Evolutionary conservation across 2,888 invertebrate genomes (phyloP), one percentile per base, ranked within the genome.

Genomic region (Spialia ferax): DNA sequence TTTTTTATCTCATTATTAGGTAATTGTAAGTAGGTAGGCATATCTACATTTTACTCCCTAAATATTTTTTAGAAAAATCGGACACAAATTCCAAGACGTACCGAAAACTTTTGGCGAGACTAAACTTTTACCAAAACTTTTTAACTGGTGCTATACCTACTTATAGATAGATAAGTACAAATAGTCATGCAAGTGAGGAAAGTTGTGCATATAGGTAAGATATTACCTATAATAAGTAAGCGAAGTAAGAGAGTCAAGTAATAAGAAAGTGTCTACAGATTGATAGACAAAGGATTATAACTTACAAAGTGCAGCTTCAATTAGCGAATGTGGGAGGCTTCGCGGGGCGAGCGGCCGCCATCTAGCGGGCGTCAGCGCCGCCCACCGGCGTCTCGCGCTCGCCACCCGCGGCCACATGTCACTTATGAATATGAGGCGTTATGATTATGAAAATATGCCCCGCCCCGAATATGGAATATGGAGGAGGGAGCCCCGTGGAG

Each of bases 401-500:
- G 77, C 76, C 75, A 75, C 75, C 75, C 82, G 78, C 83, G 80
- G 75, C 81, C 89, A 86, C 91, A 88, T 88, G 85, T 91, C 90
- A 89, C 90, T 93, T 94, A 94, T 94, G 92, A 94, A 94, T 94
- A 93, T 93, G 92, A 93, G 92, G 91, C 92, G 93, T 92, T 93
- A 93, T 93, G 93, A 93, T 92, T 93, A 94, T 94, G 91, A 92
- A 91, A 94, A 91, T 93, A 93, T 93, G 93, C 94, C 87, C 94
- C 94, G 94, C 94, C 94, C 92, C 88, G 89, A 91, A 93, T 94
- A 94, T 94, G 91, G 94, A 94, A 91, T 94, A 93, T 94, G 94
- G 95, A 94, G 95, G 94, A 90, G 95, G 95, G 95, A 93, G 95
- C 91, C 89, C 89, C 83, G 88, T 87, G 93, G 90, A 92, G 93